These are phyloP conservation scores for Papilio machaon DNA, from an alignment of 1,140 invertebrate genomes.

Conservation along the genomic window DNA sequence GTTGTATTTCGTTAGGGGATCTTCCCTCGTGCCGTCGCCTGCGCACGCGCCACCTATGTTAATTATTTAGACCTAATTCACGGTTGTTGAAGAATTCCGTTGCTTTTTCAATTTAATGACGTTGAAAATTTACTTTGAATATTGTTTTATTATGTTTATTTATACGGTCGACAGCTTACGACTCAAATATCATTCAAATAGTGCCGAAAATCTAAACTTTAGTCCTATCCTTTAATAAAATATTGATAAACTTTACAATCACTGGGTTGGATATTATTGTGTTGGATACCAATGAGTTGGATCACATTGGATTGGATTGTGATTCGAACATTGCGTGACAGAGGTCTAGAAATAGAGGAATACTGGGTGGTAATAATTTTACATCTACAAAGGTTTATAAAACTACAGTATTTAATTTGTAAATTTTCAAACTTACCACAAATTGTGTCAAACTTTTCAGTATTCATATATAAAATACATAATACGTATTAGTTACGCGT, in stretches of 20 bases:
- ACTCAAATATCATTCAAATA: neutral
- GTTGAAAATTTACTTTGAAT: conserved; percentile 54
- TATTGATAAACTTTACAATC: neutral
- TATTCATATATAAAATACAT: no score
- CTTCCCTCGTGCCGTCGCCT: conserved; percentile 50
- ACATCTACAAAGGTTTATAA: neutral
- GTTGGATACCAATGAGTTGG: neutral
- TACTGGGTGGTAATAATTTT: neutral
- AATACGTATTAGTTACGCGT: conserved; percentile 1
- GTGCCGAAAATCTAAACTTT: neutral
- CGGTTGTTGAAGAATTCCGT: conserved; percentile 60
- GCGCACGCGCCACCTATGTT: conserved; percentile 73
- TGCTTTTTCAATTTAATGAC: conserved; percentile 54
- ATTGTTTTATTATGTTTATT: conserved; percentile 37
- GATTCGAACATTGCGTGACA: neutral
- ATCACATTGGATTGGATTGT: neutral
- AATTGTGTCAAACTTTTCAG: neutral
- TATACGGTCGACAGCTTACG: neutral
- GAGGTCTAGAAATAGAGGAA: neutral
- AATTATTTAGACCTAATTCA: conserved; percentile 78
- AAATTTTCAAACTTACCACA: neutral
- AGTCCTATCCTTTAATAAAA: no score
- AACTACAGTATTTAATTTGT: neutral
- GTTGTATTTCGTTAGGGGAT: conserved; percentile 57
- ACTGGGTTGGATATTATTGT: neutral